Evolutionary conservation across 2,888 invertebrate species (phyloP).

Genomic region (Meta bourneti): DNA sequence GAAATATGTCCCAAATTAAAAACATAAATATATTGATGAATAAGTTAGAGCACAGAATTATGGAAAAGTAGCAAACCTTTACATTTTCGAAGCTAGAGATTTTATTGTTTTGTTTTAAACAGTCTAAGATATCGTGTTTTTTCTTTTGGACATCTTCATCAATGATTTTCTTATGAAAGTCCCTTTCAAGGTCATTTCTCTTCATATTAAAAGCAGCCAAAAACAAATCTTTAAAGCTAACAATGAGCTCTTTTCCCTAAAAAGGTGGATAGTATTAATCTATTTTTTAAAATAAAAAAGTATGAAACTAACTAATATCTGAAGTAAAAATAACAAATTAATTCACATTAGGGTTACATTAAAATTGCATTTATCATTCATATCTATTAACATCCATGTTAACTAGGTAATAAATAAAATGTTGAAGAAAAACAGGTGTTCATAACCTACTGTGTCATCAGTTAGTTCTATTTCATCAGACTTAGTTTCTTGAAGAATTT

Average conservation of each 20-base stretch:
- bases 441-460: neutral
- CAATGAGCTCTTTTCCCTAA: constrained; percentile 42
- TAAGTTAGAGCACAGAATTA: too few species aligned
- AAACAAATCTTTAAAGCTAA: constrained; percentile 59
- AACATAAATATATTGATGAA: too few species aligned
- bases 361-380: neutral
- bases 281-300: too few species aligned
- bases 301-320: neutral
- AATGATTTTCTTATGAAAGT: constrained; percentile 27
- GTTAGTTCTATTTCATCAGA: neutral
- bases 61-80: too few species aligned
- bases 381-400: neutral
- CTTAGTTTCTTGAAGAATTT: constrained; percentile 20
- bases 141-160: constrained; percentile 38
- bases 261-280: neutral
- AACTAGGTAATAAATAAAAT: too few species aligned
- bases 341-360: neutral
- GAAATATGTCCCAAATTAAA: too few species aligned
- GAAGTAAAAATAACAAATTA: neutral
- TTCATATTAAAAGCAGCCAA: constrained; percentile 40
- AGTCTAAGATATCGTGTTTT: neutral
- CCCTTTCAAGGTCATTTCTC: constrained; percentile 47
- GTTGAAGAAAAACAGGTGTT: neutral
- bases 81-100: too few species aligned
- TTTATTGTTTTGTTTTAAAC: neutral